Evolutionary conservation across 2,113 vertebrate genomes (phyloP).

Genomic region (Sceloporus undulatus): DNA sequence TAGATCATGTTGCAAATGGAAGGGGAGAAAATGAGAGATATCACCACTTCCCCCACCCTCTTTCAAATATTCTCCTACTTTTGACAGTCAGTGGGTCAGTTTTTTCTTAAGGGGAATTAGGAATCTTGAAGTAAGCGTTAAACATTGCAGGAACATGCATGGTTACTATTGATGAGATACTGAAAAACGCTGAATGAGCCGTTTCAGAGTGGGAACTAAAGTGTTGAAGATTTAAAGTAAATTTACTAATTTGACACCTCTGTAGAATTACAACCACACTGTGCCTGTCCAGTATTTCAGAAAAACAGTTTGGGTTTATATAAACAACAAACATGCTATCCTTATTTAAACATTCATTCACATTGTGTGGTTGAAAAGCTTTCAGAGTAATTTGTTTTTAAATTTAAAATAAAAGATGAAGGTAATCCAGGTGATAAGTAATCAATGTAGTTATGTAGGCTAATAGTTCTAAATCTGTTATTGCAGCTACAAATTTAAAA

Average conservation of each 20-base stretch:
- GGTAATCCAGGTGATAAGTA: slow-evolving; percentile 55
- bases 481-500: slow-evolving; percentile 77
- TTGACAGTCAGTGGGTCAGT: neutral
- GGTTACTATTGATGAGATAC: neutral
- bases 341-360: slow-evolving; percentile 25
- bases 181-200: neutral
- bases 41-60: neutral
- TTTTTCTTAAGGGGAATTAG: slow-evolving; percentile 40
- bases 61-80: slow-evolving; percentile 10
- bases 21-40: neutral
- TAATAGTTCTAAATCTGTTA: slow-evolving; percentile 76
- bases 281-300: slow-evolving; percentile 14
- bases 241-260: slow-evolving; percentile 12
- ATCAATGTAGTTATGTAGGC: slow-evolving; percentile 68
- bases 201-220: slow-evolving; percentile 29
- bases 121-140: slow-evolving; percentile 4
- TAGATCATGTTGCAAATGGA: neutral
- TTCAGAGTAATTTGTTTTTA: slow-evolving; percentile 55
- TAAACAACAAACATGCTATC: slow-evolving; percentile 4
- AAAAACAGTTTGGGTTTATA: neutral
- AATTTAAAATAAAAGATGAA: slow-evolving; percentile 51
- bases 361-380: neutral
- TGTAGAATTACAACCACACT: slow-evolving; percentile 3
- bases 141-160: neutral
- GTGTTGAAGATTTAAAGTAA: neutral